phyloP scores from a whole-genome alignment of 1,140 invertebrate species.

The Drosophila seguyi region DNA sequence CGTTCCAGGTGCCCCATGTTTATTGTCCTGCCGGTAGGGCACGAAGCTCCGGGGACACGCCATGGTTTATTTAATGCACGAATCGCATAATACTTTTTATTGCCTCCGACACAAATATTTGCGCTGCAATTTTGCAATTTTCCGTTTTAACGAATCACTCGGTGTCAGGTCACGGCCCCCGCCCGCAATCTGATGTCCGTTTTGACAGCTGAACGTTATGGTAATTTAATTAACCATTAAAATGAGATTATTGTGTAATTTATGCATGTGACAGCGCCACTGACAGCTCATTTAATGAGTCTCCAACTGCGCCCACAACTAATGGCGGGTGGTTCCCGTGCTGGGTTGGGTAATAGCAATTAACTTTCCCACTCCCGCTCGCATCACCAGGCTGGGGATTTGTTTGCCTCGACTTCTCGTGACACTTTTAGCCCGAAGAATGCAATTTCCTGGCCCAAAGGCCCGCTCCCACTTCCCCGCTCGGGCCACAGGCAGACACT shows the following conservation, averaged over 20 bases:
- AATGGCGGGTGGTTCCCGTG: conserved; percentile 11
- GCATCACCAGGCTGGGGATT: conserved; percentile 27
- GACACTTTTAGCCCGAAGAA: conserved; percentile 59
- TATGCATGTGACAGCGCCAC: conserved; percentile 62
- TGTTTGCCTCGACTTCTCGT: conserved; percentile 26
- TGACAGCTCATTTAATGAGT: conserved; percentile 59
- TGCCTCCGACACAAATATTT: conserved; percentile 58
- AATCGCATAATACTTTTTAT: conserved; percentile 70
- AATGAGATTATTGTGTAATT: conserved; percentile 74
- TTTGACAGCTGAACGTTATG: conserved; percentile 56
- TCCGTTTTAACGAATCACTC: conserved; percentile 38
- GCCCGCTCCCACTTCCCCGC: conserved; percentile 12
- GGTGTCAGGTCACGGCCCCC: conserved; percentile 1
- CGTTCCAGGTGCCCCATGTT: conserved; percentile 58
- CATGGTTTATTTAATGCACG: conserved; percentile 53
- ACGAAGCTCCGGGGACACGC: conserved; percentile 19
- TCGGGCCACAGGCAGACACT: conserved; percentile 1
- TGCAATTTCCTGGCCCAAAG: conserved; percentile 72
- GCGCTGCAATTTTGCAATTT: conserved; percentile 42
- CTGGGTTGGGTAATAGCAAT: conserved; percentile 33
- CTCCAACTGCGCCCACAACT: conserved; percentile 45
- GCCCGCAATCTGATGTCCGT: conserved; percentile 20
- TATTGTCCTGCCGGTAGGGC: conserved; percentile 57
- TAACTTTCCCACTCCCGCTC: conserved; percentile 42
- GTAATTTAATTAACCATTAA: conserved; percentile 81